Evolutionary conservation across 1,140 invertebrate species (phyloP).

Genomic region (Drosophila cardini): DNA sequence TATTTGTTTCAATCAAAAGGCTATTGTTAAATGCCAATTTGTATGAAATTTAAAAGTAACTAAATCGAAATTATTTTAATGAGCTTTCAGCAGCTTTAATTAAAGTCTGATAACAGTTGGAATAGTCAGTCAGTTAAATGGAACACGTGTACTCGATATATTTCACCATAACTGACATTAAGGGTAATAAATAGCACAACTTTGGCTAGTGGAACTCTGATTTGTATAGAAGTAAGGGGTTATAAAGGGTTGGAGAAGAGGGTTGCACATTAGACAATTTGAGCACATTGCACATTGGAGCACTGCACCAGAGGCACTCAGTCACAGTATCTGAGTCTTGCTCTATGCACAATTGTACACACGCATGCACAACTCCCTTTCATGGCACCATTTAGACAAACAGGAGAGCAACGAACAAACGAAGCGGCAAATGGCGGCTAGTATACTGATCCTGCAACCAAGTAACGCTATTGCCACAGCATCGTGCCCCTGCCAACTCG

Average conservation of each 20-base stretch:
- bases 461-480: constrained; percentile 13
- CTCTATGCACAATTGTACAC: constrained; percentile 10
- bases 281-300: constrained; percentile 40
- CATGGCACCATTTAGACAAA: constrained; percentile 58
- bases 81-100: constrained; percentile 1
- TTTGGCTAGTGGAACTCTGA: not conserved
- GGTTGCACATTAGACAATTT: constrained; percentile 47
- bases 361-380: constrained; percentile 17
- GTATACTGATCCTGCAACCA: constrained; percentile 40
- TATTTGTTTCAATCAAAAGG: too few species aligned
- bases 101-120: not conserved
- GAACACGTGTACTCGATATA: constrained; percentile 17
- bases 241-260: not conserved
- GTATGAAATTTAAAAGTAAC: too few species aligned
- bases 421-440: constrained; percentile 40
- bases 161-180: constrained; percentile 11
- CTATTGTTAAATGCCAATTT: too few species aligned
- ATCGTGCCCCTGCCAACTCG: not conserved
- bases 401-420: constrained; percentile 36
- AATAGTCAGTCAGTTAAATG: constrained; percentile 1
- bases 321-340: constrained; percentile 28
- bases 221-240: not conserved
- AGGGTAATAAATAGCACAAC: constrained; percentile 35
- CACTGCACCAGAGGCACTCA: constrained; percentile 52
- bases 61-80: constrained; percentile 1